Conservation (phyloP, 2,797 vertebrate species). For the Artibeus jamaicensis region DNA sequence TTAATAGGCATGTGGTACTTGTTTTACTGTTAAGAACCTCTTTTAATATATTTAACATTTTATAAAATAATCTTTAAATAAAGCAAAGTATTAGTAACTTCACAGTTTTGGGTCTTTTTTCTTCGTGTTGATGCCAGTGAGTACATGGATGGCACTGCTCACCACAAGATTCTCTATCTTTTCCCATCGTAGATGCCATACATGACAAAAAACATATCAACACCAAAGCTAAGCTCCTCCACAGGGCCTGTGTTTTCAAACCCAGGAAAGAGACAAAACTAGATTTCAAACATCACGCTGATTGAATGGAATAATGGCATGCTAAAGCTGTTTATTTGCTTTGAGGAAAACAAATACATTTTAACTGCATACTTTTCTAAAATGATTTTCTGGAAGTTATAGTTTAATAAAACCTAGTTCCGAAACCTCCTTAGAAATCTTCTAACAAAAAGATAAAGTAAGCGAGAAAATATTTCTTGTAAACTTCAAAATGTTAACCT, state of each 20-base stretch:
- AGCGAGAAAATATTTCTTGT: not conserved
- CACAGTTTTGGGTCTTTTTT: not conserved
- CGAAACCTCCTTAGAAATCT: not conserved
- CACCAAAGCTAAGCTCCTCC: not conserved
- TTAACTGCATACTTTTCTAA: not conserved
- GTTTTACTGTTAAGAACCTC: not conserved
- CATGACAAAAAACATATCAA: not conserved
- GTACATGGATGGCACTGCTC: not conserved
- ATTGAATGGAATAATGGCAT: not conserved
- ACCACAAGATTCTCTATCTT: not conserved
- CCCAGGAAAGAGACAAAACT: not conserved
- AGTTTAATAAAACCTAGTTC: not conserved
- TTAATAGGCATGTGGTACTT: not conserved
- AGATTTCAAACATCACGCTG: not conserved
- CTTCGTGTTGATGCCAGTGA: not conserved
- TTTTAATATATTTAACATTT: not conserved
- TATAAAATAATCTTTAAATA: not conserved
- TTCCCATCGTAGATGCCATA: not conserved
- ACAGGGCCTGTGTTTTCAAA: not conserved
- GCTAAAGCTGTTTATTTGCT: not conserved
- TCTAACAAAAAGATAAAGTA: not conserved
- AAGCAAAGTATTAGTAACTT: not conserved
- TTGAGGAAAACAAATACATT: not conserved
- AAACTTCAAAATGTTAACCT: constrained; percentile 7
- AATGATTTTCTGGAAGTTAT: constrained; percentile 10